Evolutionary conservation across 2,113 vertebrate species (phyloP).

Genomic region (Ploceus nigricollis): DNA sequence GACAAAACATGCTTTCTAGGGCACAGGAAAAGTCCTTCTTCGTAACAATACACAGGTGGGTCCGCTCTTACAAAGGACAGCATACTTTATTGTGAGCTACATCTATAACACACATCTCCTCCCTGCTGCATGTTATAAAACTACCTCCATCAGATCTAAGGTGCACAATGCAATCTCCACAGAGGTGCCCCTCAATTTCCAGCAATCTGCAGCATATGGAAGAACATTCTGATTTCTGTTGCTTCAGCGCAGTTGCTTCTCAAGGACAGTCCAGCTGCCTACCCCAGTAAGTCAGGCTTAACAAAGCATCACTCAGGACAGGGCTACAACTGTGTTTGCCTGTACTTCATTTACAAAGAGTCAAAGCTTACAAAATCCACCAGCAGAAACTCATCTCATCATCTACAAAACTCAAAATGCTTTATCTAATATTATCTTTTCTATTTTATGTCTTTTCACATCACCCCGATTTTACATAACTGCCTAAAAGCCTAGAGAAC

Average conservation of each 20-base stretch:
- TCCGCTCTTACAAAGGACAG: not conserved
- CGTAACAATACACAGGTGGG: not conserved
- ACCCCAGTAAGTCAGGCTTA: not conserved
- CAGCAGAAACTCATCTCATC: not conserved
- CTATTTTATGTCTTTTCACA: not conserved
- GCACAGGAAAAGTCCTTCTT: not conserved
- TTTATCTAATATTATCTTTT: not conserved
- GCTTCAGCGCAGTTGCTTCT: not conserved
- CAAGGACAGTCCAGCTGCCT: not conserved
- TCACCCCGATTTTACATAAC: not conserved
- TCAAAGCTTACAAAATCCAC: not conserved
- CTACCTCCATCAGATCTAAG: not conserved
- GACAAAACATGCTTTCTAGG: not conserved
- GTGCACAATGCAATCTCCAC: not conserved
- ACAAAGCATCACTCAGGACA: not conserved
- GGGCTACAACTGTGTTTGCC: not conserved
- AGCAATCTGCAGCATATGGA: not conserved
- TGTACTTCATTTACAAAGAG: not conserved
- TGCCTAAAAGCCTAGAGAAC: not conserved
- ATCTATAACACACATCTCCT: not conserved
- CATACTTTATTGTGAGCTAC: not conserved
- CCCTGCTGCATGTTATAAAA: not conserved
- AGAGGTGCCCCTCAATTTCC: not conserved
- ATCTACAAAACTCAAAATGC: not conserved
- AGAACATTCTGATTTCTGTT: not conserved